These are phyloP conservation scores for Bubo bubo DNA, from an alignment of 2,113 vertebrate species.

Conservation along the genomic window DNA sequence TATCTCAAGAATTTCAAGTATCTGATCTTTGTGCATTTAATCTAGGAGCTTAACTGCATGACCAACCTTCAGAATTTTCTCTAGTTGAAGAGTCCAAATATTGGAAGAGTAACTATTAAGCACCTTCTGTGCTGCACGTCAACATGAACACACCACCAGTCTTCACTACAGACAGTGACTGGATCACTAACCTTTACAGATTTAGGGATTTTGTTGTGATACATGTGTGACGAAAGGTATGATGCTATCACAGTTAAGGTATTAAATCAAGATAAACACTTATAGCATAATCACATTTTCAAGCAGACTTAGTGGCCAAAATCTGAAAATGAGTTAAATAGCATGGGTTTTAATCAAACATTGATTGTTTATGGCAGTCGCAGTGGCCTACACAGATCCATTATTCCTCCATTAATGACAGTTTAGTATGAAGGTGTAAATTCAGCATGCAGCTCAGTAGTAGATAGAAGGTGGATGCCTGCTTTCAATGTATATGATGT, in stretches of 20 bases:
- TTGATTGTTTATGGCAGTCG: neutral
- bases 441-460: neutral
- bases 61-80: neutral
- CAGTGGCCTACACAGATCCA: neutral
- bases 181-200: neutral
- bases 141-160: neutral
- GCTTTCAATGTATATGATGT: neutral
- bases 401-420: neutral
- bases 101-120: neutral
- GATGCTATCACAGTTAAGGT: neutral
- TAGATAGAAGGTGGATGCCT: neutral
- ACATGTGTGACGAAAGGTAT: fast-evolving
- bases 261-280: neutral
- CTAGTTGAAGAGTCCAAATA: neutral
- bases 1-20: neutral
- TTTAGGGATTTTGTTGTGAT: neutral
- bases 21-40: neutral
- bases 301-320: neutral
- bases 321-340: neutral
- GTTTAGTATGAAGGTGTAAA: neutral
- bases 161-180: neutral
- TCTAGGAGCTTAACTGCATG: neutral
- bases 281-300: neutral
- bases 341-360: neutral
- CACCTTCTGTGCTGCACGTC: neutral